phyloP scores from a whole-genome alignment of 2,113 vertebrate genomes.

The Alaudala cheleensis region DNA sequence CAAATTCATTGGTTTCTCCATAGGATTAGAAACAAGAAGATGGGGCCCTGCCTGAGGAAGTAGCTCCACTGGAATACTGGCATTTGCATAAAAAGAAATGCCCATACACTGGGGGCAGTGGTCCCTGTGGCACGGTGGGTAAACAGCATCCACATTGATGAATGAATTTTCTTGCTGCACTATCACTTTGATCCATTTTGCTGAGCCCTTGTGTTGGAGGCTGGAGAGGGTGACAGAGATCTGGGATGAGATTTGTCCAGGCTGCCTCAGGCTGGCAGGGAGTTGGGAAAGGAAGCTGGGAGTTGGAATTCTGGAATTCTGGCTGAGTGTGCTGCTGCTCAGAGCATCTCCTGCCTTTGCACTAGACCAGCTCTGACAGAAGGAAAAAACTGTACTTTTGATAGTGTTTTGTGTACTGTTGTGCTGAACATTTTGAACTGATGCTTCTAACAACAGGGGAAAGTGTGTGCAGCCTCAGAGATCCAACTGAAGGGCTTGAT shows the following conservation, averaged over 20 bases:
- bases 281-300: not conserved
- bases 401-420: not conserved
- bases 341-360: not conserved
- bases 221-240: not conserved
- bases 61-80: not conserved
- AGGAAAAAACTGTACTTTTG: not conserved
- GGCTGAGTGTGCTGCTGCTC: not conserved
- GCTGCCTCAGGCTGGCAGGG: not conserved
- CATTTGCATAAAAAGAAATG: not conserved
- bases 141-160: not conserved
- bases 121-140: not conserved
- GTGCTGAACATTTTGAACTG: not conserved
- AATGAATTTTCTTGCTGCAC: not conserved
- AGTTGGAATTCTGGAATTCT: not conserved
- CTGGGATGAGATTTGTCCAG: not conserved
- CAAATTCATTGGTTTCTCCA: not conserved
- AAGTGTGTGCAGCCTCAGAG: not conserved
- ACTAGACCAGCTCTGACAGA: not conserved
- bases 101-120: rapidly evolving
- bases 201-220: not conserved
- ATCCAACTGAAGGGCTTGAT: not conserved
- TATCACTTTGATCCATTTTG: not conserved
- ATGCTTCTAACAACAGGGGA: not conserved
- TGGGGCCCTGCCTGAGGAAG: not conserved
- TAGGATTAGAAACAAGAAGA: not conserved